Base-by-base conservation (phyloP, 2,888 invertebrate genomes). In the Lasioglossum oenotherae region DNA sequence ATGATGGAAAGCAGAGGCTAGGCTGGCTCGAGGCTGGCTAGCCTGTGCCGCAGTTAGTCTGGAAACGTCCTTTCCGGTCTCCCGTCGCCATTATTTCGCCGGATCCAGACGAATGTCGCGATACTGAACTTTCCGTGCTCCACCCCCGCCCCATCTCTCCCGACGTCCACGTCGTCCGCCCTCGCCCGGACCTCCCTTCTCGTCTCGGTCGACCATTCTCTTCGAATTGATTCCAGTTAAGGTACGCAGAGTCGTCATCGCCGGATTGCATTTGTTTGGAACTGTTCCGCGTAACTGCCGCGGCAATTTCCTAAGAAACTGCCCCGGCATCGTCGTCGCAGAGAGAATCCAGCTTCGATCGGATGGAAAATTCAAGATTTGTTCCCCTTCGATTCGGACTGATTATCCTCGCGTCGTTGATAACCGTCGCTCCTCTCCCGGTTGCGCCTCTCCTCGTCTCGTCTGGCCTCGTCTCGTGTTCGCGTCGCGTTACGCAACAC, bases 1-100 rank as follows among this genome's bases (percentile, higher is more conserved):
- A 90, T 87, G 90, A 90, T 91, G 91, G 86, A 90, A 87, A 90
- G 86, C 84, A 41, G 49, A 53, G 23, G 69, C 89, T 82, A 87
- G 87, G 82, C 82, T 84, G 87, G 82, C 82, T 84, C 80, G 72
- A 76, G 38, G 69, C 31, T 67, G 67, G 73, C 69, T 82, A 73
- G 80, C 78, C 81, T 85, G 75, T 77, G 64, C 69, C 76, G 86
- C 80, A 82, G 85, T 88, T 88, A 87, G 82, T 88, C 88, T 81
- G 73, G 88, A 89, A 88, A 89, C 82, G 91, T 90, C 90, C 88
- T 88, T 87, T 85, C 81, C 88, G 69, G 80, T 74, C 85, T 81
- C 74, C 82, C 85, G 83, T 80, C 73, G 74, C 81, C 84, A 88
- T 90, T 89, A 90, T 89, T 89, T 86, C 80, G 49, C 86, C 72